phyloP scores from a whole-genome alignment of 2,797 vertebrate species.

The Lophotriccus pileatus region DNA sequence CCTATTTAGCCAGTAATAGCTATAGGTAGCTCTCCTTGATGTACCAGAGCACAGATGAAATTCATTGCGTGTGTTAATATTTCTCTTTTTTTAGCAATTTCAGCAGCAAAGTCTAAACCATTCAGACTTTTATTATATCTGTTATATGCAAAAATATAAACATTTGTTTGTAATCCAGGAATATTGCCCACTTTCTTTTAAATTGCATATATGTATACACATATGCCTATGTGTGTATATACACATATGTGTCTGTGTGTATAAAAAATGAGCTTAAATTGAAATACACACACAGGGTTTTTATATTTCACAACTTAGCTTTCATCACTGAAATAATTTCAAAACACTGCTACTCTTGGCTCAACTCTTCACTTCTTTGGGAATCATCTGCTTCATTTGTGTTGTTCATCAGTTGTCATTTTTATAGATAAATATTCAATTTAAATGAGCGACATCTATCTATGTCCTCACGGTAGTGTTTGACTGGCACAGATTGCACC shows the following conservation, averaged over 20 bases:
- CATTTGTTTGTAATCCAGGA: background rate
- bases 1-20: background rate
- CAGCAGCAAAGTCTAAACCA: conserved; percentile 33
- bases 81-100: conserved; percentile 14
- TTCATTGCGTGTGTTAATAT: conserved; percentile 27
- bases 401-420: conserved; percentile 43
- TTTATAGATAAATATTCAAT: conserved; percentile 40
- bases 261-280: background rate
- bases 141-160: conserved; percentile 12
- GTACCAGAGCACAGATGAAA: conserved; percentile 42
- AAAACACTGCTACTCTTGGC: background rate
- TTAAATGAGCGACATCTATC: conserved; percentile 46
- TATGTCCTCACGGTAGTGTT: background rate
- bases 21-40: conserved; percentile 19
- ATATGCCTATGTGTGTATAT: background rate
- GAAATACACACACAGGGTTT: accelerated
- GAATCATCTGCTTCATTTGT: conserved; percentile 42
- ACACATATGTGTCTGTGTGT: background rate
- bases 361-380: conserved; percentile 23
- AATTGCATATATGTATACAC: background rate
- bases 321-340: conserved; percentile 33
- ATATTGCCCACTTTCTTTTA: background rate
- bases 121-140: conserved; percentile 28
- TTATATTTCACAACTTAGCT: background rate
- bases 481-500: background rate